These are phyloP conservation scores for Sakesphorus luctuosus DNA, from an alignment of 2,113 vertebrate genomes.

Conservation along the genomic window DNA sequence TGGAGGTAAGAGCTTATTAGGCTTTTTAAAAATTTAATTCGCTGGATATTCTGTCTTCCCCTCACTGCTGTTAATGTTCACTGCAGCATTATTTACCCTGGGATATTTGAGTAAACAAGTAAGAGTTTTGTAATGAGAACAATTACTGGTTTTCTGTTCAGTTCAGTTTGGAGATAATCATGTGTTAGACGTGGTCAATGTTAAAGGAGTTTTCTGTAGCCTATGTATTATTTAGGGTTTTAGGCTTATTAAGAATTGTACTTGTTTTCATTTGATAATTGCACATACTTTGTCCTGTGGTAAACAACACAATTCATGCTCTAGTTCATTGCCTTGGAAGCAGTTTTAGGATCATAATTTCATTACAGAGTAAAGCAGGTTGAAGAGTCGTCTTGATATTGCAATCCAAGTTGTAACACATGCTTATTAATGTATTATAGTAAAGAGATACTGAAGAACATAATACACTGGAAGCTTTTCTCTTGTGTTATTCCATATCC, in stretches of 20 bases:
- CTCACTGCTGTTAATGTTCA: background rate
- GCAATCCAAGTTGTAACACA: background rate
- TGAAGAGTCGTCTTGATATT: background rate
- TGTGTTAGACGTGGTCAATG: background rate
- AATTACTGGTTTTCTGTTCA: background rate
- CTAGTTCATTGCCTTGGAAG: background rate
- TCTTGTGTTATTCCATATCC: background rate
- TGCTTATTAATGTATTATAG: background rate
- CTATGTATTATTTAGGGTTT: background rate
- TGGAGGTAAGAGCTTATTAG: conserved; percentile 82
- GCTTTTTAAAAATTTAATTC: background rate
- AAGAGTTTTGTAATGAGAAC: background rate
- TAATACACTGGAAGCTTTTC: background rate
- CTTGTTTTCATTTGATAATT: background rate
- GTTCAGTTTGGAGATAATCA: background rate
- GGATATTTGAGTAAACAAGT: background rate
- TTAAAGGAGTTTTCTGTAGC: background rate
- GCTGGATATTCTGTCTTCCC: background rate
- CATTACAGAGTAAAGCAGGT: background rate
- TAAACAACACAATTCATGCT: background rate
- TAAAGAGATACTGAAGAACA: background rate
- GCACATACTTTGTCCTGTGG: background rate
- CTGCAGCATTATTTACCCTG: background rate
- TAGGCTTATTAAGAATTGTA: background rate
- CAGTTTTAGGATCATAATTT: background rate